These are phyloP conservation scores for Ganaspis brasiliensis DNA, from an alignment of 2,888 invertebrate genomes.

Conservation along the genomic window DNA sequence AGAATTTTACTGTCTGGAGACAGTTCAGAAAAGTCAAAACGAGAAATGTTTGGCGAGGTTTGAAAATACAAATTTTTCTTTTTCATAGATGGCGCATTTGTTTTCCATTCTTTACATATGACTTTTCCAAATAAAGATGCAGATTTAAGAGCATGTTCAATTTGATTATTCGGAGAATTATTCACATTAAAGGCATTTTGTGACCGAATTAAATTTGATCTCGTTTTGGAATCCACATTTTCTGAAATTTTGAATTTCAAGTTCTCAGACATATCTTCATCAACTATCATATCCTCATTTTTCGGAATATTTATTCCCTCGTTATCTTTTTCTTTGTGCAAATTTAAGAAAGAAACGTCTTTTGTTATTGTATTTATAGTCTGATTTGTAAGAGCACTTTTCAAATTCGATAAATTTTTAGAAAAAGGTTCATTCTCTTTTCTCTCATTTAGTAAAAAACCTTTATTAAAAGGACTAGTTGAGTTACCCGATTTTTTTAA, in stretches of 20 bases:
- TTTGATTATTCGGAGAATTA: neutral
- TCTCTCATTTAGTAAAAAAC: neutral
- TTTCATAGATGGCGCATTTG: constrained; percentile 57
- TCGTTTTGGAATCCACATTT: too few relatives aligned
- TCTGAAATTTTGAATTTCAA: neutral
- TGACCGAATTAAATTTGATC: neutral
- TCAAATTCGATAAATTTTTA: constrained; percentile 8
- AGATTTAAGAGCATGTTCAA: constrained; percentile 65
- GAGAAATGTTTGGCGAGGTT: constrained; percentile 62
- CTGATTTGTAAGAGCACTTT: constrained; percentile 31
- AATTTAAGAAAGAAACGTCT: constrained; percentile 18
- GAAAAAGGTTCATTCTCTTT: neutral
- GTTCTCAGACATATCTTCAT: neutral
- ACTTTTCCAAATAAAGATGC: constrained; percentile 82
- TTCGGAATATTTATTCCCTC: neutral
- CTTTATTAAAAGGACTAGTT: neutral
- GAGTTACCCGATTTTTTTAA: constrained; percentile 58
- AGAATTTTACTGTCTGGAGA: constrained; percentile 84
- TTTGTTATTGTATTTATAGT: neutral
- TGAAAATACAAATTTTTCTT: constrained; percentile 44
- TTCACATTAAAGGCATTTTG: neutral
- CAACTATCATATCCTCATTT: constrained; percentile 64
- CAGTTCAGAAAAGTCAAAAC: constrained; percentile 83
- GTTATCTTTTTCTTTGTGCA: constrained; percentile 46
- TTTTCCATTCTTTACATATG: constrained; percentile 78